phyloP scores from a whole-genome alignment of 1,140 invertebrate genomes.

The Dreissena polymorpha region DNA sequence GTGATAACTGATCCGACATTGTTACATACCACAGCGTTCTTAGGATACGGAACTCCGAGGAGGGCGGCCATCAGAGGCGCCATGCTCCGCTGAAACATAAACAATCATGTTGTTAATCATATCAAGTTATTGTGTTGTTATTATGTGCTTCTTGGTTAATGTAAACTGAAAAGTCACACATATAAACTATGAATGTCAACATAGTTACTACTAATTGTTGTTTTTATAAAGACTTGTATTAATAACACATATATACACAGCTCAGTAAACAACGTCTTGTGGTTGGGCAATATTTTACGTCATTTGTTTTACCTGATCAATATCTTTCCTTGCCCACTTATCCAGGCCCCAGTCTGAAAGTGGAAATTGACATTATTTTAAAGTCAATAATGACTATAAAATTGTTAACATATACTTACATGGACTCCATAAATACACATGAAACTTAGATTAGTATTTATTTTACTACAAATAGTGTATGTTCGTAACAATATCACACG shows the following conservation, averaged over 20 bases:
- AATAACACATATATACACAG: not conserved
- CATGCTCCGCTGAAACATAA: conserved; percentile 13
- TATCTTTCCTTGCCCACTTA: conserved; percentile 18
- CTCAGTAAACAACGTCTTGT: not conserved
- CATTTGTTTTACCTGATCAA: conserved; percentile 30
- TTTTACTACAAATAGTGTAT: too few species aligned
- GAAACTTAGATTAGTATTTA: too few species aligned
- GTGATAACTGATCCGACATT: not conserved
- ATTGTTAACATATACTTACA: too few species aligned
- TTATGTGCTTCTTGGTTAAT: too few species aligned
- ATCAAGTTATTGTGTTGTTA: too few species aligned
- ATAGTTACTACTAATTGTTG: too few species aligned
- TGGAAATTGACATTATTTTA: not conserved
- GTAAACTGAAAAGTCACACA: too few species aligned
- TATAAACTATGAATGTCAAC: too few species aligned
- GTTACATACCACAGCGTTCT: conserved; percentile 39
- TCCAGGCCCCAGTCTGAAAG: conserved; percentile 38
- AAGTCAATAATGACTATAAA: too few species aligned
- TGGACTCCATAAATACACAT: too few species aligned
- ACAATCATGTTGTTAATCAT: not conserved
- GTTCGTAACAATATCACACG: too few species aligned
- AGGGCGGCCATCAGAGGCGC: conserved; percentile 22
- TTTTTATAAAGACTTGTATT: conserved; percentile 2
- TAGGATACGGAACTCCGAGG: conserved; percentile 24
- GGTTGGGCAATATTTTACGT: not conserved